phyloP scores from a whole-genome alignment of 92 coral and sea anemone species.

The Metridium senile region DNA sequence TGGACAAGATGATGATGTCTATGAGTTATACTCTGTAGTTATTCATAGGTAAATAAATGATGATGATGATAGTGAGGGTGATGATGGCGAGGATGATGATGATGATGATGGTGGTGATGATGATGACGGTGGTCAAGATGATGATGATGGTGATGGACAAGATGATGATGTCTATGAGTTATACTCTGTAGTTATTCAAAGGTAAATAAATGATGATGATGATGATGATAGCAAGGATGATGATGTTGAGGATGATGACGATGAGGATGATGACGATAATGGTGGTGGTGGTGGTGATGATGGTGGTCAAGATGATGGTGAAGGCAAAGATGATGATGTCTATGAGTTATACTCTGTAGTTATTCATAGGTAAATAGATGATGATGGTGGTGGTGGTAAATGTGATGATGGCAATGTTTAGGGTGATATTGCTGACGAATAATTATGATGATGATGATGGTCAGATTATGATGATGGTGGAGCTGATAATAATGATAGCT shows the following conservation, averaged over 20 bases:
- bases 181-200: conserved; percentile 80
- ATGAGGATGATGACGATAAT: no score
- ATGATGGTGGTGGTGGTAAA: not conserved
- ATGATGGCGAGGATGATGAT: not conserved
- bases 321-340: conserved; percentile 29
- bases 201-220: conserved; percentile 35
- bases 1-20: conserved; percentile 34
- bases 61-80: not conserved
- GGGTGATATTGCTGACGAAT: no score
- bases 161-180: conserved; percentile 60
- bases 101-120: no score
- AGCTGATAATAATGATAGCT: no score
- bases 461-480: no score
- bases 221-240: not conserved
- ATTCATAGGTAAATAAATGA: conserved; percentile 75
- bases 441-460: no score
- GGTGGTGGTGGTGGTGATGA: no score
- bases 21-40: conserved; percentile 76
- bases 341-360: conserved; percentile 81
- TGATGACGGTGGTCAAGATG: no score
- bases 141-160: conserved; percentile 49
- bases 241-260: not conserved
- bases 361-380: conserved; percentile 74
- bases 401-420: no score
- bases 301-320: no score